Percentiles rank a stretch among this genome's conserved stretches.
These are phyloP conservation scores for Stictonetta naevosa DNA, from an alignment of 2,113 vertebrate genomes.

Conservation along the genomic window DNA sequence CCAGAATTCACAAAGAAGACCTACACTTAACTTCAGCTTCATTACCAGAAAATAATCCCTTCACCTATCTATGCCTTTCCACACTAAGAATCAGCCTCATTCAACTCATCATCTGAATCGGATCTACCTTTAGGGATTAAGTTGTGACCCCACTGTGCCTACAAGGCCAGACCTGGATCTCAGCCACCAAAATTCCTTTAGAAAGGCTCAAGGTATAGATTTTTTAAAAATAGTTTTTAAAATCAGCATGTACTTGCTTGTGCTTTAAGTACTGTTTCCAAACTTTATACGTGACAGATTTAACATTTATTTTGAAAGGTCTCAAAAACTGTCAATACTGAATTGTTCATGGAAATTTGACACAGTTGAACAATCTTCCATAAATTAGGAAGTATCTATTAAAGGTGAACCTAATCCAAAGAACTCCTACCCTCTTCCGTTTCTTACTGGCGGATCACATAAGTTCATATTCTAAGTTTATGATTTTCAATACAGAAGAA, in stretches of 20 bases:
- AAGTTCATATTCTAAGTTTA: not conserved
- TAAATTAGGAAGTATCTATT: not conserved
- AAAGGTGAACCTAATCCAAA: not conserved
- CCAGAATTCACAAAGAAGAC: not conserved
- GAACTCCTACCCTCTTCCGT: not conserved
- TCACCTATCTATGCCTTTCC: not conserved
- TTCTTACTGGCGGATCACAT: not conserved
- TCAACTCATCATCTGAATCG: not conserved
- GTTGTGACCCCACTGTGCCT: not conserved
- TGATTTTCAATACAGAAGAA: not conserved
- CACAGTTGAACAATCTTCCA: not conserved
- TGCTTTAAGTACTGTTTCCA: not conserved
- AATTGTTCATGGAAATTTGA: not conserved
- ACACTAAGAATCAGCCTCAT: not conserved
- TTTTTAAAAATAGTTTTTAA: not conserved
- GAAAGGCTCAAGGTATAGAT: not conserved
- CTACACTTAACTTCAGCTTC: not conserved
- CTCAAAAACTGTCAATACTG: not conserved
- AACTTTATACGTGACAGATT: not conserved
- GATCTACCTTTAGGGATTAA: not conserved
- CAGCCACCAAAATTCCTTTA: not conserved
- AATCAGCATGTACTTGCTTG: not conserved
- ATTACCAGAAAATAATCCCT: not conserved
- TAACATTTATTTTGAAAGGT: not conserved
- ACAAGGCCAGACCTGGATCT: not conserved